Conservation (phyloP, 37 sponge, comb jelly and placozoan genomes). For the Eunapius fragilis region DNA sequence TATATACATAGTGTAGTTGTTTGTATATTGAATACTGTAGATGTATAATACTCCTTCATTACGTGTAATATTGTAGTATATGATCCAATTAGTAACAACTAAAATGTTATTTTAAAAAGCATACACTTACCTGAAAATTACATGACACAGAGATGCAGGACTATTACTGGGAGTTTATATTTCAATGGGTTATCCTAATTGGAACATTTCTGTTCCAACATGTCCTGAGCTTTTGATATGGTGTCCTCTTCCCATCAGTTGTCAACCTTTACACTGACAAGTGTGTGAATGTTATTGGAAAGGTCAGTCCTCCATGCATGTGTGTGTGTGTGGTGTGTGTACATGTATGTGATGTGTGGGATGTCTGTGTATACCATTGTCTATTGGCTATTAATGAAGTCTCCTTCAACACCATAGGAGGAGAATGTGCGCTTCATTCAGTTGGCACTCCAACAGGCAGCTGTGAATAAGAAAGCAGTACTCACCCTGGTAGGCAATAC, state of each 20-base stretch:
- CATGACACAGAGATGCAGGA: too few relatives aligned
- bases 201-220: too few relatives aligned
- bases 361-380: not conserved
- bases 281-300: conserved; percentile 91
- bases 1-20: too few relatives aligned
- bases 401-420: conserved; percentile 39
- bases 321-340: not conserved
- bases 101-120: too few relatives aligned
- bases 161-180: too few relatives aligned
- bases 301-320: conserved; percentile 44
- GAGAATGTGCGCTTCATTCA: conserved; percentile 77
- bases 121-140: too few relatives aligned
- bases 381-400: not conserved
- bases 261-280: conserved; percentile 82
- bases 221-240: not conserved
- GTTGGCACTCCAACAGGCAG: conserved; percentile 80
- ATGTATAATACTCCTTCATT: too few relatives aligned
- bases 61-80: too few relatives aligned
- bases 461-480: conserved; percentile 42
- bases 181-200: too few relatives aligned
- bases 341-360: too few relatives aligned
- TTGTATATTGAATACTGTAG: too few relatives aligned
- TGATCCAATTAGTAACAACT: too few relatives aligned
- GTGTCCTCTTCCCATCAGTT: conserved; percentile 50
- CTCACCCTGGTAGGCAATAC: conserved; percentile 62